A percentile compares a stretch with the other conserved stretches of the same genome.
Conservation (phyloP, 1,140 invertebrate genomes). For the Cydia amplana region DNA sequence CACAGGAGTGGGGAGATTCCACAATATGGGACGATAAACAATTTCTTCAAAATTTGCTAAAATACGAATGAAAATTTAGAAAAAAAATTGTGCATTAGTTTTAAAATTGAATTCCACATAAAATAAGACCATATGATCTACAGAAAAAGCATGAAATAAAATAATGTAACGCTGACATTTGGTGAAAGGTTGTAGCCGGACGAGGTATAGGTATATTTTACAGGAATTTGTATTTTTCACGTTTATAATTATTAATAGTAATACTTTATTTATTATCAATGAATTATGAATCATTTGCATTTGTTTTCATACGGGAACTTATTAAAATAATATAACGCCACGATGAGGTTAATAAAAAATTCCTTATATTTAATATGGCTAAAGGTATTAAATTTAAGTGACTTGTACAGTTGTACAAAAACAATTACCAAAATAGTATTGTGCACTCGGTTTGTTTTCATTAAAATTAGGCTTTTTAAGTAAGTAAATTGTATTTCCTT, state of each 20-base stretch:
- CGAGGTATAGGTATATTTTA: not conserved
- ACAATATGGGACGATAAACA: conserved; percentile 46
- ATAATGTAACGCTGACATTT: not conserved
- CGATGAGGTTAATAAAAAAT: not conserved
- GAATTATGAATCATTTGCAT: not conserved
- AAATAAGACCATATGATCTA: not conserved
- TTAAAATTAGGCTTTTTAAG: too few species aligned
- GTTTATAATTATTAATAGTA: not conserved
- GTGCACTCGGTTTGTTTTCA: too few species aligned
- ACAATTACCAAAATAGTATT: too few species aligned
- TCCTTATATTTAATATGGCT: not conserved
- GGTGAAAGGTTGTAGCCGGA: not conserved
- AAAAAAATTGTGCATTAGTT: not conserved
- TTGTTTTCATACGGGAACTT: not conserved
- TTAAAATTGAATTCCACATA: not conserved
- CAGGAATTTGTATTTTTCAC: not conserved
- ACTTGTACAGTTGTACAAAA: too few species aligned
- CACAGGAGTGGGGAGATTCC: conserved; percentile 52
- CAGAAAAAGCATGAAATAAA: not conserved
- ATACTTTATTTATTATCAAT: not conserved
- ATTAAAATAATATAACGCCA: not conserved
- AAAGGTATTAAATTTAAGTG: too few species aligned
- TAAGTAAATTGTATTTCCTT: too few species aligned
- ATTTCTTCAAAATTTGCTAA: not conserved
- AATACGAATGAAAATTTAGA: not conserved